Base-by-base conservation (phyloP, 2,888 invertebrate genomes). In the Ochropleura plecta region DNA sequence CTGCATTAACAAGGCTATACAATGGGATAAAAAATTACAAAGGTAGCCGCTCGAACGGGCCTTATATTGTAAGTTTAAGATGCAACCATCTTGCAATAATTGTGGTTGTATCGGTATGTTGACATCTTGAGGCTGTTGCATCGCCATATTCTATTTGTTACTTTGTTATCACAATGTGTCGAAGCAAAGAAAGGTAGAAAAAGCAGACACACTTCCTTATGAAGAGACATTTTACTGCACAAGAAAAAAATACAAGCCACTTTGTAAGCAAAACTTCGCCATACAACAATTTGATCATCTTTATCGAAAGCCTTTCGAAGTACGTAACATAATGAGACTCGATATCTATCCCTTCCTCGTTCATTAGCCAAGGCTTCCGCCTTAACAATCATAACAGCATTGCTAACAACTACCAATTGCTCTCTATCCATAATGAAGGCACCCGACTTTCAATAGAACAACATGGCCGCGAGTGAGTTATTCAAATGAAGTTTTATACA, bases 21-120 rank as follows among this genome's bases (percentile, higher is more conserved):
- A 94, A 94, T 94, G 93, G 93, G 85, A 88, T 91, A 92, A 92
- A 90, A 93, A 92, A 88, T 89, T 88, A 92, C 90, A 94, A 94
- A 94, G 93, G 88, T 82, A 85, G 90, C 94, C 93, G 93, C 82
- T 80, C 44, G 62, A 57, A 87, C 60, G 64, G 14, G 20, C 20
- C 73, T 77, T 82, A 83, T 78, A 72, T 64, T 85, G 66, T 76
- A 86, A 81, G 42, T 77, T 86, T 71, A 66, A 78, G 66, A 77
- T 55, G 71, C 83, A 74, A 86, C 74, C 66, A 44, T 76, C 73
- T 78, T 80, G 62, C 66, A 69, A 70, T 78, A 71, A 82, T 82
- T 79, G 79, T 57, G 44, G 20, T 73, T 51, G 66, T 70, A 76
- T 76, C 65, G 55, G 73, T 78, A 72, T 67, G 66, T 53, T 69